Evolutionary conservation across 2,113 vertebrate genomes (phyloP), one percentile per base, ranked within the genome.

Genomic region (Oryzias woworae): DNA sequence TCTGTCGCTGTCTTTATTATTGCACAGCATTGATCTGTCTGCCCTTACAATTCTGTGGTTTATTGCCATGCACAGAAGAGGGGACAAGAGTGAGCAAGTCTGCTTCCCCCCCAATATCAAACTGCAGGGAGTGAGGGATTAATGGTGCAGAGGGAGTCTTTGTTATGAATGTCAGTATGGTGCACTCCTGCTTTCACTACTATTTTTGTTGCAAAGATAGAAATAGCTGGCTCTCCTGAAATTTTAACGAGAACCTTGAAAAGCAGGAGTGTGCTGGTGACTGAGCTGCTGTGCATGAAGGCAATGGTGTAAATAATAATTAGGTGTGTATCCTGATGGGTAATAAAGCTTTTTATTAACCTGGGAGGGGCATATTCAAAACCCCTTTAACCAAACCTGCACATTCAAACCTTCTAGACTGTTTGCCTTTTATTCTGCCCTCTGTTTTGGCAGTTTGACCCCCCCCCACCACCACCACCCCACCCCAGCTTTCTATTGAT

Each of bases 41-140:
- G 17, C 24, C 61, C 23, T 17, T 52, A 52, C 14, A 45, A 31
- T 58, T 62, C 52, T 56, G 57, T 52, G 43, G 50, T 2, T 65
- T 66, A 68, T 56, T 61, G 63, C 67, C 63, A 31, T 3, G 53
- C 42, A 62, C 58, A 50, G 41, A 43, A 53, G 31, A 62, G 53
- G 57, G 49, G 49, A 50, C 44, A 36, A 23, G 55, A 55, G 36
- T 16, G 44, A 55, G 26, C 58, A 55, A 44, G 51, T 66, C 53
- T 6, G 74, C 20, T 53, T 16, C 64, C 71, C 73, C 52, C 84
- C 52, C 84, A 78, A 73, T 86, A 78, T 80, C 58, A 72, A 52
- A 80, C 83, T 82, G 78, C 69, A 69, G 78, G 82, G 75, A 77
- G 71, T 59, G 63, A 78, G 56, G 77, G 76, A 87, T 85, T 89